phyloP scores from a whole-genome alignment of 2,797 vertebrate species.

The Limnodromus scolopaceus region DNA sequence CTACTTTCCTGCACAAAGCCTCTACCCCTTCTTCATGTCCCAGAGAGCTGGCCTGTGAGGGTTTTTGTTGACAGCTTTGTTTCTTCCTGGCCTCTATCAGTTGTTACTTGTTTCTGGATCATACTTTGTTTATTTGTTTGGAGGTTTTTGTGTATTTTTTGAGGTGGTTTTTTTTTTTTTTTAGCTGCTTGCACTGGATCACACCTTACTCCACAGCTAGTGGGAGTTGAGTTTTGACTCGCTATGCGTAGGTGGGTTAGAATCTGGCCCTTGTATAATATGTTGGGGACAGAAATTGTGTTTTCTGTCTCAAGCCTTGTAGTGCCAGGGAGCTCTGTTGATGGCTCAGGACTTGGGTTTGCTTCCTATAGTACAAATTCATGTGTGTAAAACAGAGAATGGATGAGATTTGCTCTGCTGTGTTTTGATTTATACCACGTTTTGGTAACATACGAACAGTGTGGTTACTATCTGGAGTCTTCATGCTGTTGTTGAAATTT shows the following conservation, averaged over 20 bases:
- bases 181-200: not conserved
- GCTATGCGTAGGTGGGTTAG: not conserved
- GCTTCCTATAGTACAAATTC: not conserved
- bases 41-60: not conserved
- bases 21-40: not conserved
- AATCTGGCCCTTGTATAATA: conserved; percentile 9
- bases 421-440: not conserved
- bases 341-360: conserved; percentile 10
- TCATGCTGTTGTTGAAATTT: not conserved
- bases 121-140: conserved; percentile 1
- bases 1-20: not conserved
- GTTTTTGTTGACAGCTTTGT: not conserved
- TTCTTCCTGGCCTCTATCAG: not conserved
- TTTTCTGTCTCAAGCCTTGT: not conserved
- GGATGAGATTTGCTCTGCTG: not conserved
- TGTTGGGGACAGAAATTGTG: not conserved
- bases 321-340: not conserved
- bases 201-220: not conserved
- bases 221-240: not conserved
- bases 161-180: not conserved
- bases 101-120: not conserved
- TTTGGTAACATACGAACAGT: not conserved
- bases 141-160: too few species aligned
- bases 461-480: not conserved
- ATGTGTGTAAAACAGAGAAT: not conserved